These are phyloP conservation scores for Orchesella cincta DNA, from an alignment of 1,140 invertebrate genomes.

Conservation along the genomic window DNA sequence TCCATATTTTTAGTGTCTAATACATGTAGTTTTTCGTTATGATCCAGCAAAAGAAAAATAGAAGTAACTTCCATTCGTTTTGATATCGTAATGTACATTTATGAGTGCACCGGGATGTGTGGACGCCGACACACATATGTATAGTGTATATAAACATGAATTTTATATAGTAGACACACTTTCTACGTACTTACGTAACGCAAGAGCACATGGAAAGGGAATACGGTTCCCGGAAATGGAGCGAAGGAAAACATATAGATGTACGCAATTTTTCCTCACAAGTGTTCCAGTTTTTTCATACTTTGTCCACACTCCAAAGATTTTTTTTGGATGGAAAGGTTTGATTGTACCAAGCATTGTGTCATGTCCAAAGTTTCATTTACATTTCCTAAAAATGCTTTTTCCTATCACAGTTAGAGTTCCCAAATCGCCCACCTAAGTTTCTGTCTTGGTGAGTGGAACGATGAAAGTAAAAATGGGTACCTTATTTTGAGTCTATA, in stretches of 20 bases:
- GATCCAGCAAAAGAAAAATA: neutral
- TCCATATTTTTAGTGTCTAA: constrained; percentile 21
- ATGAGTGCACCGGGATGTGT: too few relatives aligned
- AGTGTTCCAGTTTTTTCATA: neutral
- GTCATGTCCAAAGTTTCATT: neutral
- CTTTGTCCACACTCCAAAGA: too few relatives aligned
- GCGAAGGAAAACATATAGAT: neutral
- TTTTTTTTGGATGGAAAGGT: neutral
- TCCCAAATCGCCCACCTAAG: neutral
- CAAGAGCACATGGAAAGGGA: too few relatives aligned
- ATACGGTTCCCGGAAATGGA: too few relatives aligned
- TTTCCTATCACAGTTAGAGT: neutral
- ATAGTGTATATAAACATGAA: too few relatives aligned
- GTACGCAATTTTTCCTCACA: neutral
- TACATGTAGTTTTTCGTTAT: constrained; percentile 18
- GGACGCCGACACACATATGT: too few relatives aligned
- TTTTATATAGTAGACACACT: too few relatives aligned
- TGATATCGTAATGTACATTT: too few relatives aligned
- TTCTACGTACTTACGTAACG: too few relatives aligned
- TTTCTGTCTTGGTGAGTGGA: neutral
- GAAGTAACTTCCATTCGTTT: neutral
- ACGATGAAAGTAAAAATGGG: neutral
- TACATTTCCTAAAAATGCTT: neutral
- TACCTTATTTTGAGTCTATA: neutral
- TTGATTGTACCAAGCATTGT: neutral